These are phyloP conservation scores for Himalopsyche kuldschensis DNA, from an alignment of 2,888 invertebrate genomes.

Conservation along the genomic window DNA sequence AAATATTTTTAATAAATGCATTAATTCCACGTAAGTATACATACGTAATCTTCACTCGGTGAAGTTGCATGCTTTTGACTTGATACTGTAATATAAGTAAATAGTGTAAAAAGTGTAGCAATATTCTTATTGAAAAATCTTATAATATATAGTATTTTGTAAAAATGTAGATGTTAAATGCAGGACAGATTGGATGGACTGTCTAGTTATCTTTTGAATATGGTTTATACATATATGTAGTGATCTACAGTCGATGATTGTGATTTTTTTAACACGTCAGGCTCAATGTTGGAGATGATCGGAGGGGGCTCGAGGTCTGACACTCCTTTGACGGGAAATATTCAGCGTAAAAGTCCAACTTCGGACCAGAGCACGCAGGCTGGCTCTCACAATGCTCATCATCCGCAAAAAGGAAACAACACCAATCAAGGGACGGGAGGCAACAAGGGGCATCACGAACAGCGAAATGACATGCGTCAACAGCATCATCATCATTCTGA, in stretches of 20 bases:
- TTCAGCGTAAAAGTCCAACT: slow-evolving; percentile 80
- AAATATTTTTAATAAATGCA: no score
- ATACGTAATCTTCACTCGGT: no score
- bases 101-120: no score
- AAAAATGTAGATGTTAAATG: no score
- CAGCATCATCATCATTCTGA: slow-evolving; percentile 45
- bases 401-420: slow-evolving; percentile 38
- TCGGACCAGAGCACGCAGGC: slow-evolving; percentile 83
- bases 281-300: slow-evolving; percentile 69
- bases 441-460: slow-evolving; percentile 37
- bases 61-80: no score
- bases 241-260: not conserved
- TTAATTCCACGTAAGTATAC: no score
- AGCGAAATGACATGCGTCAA: slow-evolving; percentile 39
- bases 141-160: no score
- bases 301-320: slow-evolving; percentile 72
- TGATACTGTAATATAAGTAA: no score
- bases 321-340: slow-evolving; percentile 69
- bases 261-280: slow-evolving; percentile 42
- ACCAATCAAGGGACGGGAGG: slow-evolving; percentile 46
- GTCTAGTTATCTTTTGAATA: not conserved
- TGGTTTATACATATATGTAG: not conserved
- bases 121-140: no score
- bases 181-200: not conserved
- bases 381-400: slow-evolving; percentile 41